Evolutionary conservation across 2,888 invertebrate species (phyloP).

Genomic region (Globia sparganii): DNA sequence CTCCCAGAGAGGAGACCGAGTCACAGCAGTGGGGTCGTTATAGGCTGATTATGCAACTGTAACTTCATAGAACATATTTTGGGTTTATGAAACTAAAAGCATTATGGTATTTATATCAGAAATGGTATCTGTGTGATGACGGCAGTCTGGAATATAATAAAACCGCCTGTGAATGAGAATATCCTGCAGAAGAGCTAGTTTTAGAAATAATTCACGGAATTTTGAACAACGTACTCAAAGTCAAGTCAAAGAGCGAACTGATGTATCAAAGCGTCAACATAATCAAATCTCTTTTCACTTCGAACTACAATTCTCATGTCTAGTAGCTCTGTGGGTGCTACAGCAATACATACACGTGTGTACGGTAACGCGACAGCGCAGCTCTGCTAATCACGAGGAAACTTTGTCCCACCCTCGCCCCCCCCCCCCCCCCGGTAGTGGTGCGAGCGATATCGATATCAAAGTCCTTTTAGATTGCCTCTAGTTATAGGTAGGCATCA

Average conservation of each 20-base stretch:
- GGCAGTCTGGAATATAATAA: background rate
- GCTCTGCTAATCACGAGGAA: slow-evolving; percentile 83
- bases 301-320: slow-evolving; percentile 17
- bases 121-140: background rate
- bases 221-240: background rate
- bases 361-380: slow-evolving; percentile 63
- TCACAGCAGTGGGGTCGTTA: background rate
- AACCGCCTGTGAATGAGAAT: background rate
- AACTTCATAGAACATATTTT: background rate
- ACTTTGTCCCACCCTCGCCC: slow-evolving; percentile 73
- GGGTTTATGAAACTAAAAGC: background rate
- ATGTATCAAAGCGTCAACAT: slow-evolving; percentile 2
- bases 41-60: background rate
- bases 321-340: slow-evolving; percentile 6
- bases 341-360: slow-evolving; percentile 43
- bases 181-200: background rate
- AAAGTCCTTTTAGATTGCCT: slow-evolving; percentile 43
- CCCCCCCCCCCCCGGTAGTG: slow-evolving; percentile 67
- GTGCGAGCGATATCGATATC: slow-evolving; percentile 65
- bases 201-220: background rate
- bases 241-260: background rate
- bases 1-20: background rate
- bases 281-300: background rate
- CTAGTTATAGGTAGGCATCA: slow-evolving; percentile 28
- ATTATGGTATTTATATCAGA: background rate